A percentile compares a stretch with the other conserved stretches of the same genome.
Evolutionary conservation across 2,888 invertebrate species (phyloP).

Genomic region (Diaperis boleti): DNA sequence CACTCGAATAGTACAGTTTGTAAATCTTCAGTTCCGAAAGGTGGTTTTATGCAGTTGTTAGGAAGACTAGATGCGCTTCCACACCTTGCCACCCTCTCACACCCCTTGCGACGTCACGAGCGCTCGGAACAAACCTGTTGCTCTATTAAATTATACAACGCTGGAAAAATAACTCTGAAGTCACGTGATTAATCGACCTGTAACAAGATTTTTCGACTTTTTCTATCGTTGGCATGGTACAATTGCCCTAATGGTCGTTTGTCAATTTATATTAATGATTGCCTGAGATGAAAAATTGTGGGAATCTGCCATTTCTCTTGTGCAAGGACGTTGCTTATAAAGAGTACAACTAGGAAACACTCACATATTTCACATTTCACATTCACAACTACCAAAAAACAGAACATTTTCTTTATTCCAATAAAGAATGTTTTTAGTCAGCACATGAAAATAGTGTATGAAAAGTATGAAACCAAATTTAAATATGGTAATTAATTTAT

Average conservation of each 20-base stretch:
- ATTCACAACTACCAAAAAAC: too few relatives aligned
- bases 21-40: slow-evolving; percentile 62
- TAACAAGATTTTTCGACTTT: slow-evolving; percentile 32
- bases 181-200: slow-evolving; percentile 34
- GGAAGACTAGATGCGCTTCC: slow-evolving; percentile 48
- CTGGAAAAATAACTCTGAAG: slow-evolving; percentile 37
- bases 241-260: slow-evolving; percentile 34
- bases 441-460: too few relatives aligned
- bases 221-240: slow-evolving; percentile 15
- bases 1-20: slow-evolving; percentile 60
- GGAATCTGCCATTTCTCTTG: slow-evolving; percentile 6
- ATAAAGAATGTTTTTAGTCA: too few relatives aligned
- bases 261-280: slow-evolving; percentile 40
- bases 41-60: slow-evolving; percentile 63
- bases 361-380: too few relatives aligned
- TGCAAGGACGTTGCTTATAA: too few relatives aligned
- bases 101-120: slow-evolving; percentile 56
- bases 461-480: too few relatives aligned
- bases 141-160: slow-evolving; percentile 60
- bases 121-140: slow-evolving; percentile 62
- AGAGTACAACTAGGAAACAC: too few relatives aligned
- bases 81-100: slow-evolving; percentile 48
- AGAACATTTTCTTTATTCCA: too few relatives aligned
- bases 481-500: too few relatives aligned
- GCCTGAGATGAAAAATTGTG: slow-evolving; percentile 9